Evolutionary conservation across 1,140 invertebrate genomes (phyloP).

Genomic region (Musca domestica): DNA sequence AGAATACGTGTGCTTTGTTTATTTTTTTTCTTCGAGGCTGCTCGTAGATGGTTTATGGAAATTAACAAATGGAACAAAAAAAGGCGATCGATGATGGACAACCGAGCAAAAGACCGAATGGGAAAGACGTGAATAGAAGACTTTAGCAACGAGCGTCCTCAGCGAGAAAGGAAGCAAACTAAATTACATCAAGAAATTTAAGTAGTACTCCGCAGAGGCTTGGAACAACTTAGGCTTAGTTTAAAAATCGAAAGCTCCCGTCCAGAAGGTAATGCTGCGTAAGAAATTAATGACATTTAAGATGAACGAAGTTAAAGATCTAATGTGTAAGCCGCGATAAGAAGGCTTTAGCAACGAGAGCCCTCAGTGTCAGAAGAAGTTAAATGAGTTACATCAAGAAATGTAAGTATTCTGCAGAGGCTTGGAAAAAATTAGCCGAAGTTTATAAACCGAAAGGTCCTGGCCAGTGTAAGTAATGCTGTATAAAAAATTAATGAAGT

Average conservation of each 20-base stretch:
- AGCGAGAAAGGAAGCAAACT: too few relatives aligned
- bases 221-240: too few relatives aligned
- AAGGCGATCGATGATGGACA: not conserved
- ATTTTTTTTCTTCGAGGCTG: too few relatives aligned
- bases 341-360: constrained; percentile 17
- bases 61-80: not conserved
- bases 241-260: too few relatives aligned
- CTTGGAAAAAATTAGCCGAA: constrained; percentile 15
- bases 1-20: too few relatives aligned
- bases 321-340: constrained; percentile 3
- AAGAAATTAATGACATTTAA: too few relatives aligned
- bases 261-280: too few relatives aligned
- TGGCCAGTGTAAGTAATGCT: constrained; percentile 5
- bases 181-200: too few relatives aligned
- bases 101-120: not conserved
- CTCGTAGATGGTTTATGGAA: not conserved
- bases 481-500: constrained; percentile 2
- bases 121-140: too few relatives aligned
- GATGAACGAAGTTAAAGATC: too few relatives aligned
- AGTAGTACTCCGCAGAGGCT: too few relatives aligned
- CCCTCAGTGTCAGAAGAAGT: not conserved
- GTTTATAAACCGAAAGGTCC: constrained; percentile 18
- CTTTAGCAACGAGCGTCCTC: too few relatives aligned
- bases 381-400: constrained; percentile 13
- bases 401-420: not conserved